Evolutionary conservation across 1,140 invertebrate species (phyloP).

Genomic region (Cylas formicarius): DNA sequence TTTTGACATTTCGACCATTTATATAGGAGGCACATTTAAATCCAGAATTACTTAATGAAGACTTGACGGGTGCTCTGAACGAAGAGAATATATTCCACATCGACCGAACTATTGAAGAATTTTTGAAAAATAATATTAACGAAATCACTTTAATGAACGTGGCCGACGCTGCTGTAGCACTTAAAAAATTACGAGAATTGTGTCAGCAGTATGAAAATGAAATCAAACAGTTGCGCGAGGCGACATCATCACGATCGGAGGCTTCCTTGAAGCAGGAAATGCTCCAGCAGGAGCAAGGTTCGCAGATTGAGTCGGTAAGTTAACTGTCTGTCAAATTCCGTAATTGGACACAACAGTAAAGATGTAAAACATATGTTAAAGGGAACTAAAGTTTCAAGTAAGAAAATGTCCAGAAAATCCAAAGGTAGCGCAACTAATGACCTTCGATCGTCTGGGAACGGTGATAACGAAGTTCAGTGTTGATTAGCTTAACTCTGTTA

Average conservation of each 20-base stretch:
- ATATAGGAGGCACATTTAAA: constrained; percentile 26
- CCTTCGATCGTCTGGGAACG: too few relatives aligned
- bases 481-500: too few relatives aligned
- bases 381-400: constrained; percentile 11
- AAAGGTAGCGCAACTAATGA: too few relatives aligned
- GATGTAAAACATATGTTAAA: constrained; percentile 7
- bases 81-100: constrained; percentile 24
- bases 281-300: constrained; percentile 7
- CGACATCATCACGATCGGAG: constrained; percentile 8
- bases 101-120: constrained; percentile 23
- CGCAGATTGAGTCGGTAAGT: constrained; percentile 10
- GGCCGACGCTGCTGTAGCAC: constrained; percentile 21
- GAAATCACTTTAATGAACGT: constrained; percentile 30
- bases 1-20: constrained; percentile 2
- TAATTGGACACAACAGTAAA: too few relatives aligned
- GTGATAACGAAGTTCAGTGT: too few relatives aligned
- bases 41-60: constrained; percentile 27
- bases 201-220: constrained; percentile 22
- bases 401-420: constrained; percentile 7
- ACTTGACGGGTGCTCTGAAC: constrained; percentile 24
- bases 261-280: constrained; percentile 8
- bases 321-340: constrained; percentile 4
- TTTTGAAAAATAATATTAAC: constrained; percentile 20
- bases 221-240: constrained; percentile 10
- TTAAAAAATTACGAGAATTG: constrained; percentile 26